phyloP scores from a whole-genome alignment of 1,140 invertebrate genomes.

The Drosophila littoralis region DNA sequence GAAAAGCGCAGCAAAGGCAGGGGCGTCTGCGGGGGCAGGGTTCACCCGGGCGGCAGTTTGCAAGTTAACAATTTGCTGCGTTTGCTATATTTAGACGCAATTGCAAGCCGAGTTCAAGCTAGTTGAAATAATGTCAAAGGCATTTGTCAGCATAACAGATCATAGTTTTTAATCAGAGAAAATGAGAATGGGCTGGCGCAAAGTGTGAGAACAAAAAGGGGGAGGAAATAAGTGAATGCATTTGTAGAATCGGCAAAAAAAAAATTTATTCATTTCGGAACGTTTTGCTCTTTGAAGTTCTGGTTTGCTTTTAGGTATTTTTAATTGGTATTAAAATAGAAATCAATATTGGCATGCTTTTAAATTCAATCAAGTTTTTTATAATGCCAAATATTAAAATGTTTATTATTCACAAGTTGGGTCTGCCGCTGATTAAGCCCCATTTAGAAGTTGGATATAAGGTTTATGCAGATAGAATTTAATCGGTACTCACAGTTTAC shows the following conservation, averaged over 20 bases:
- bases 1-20: background rate
- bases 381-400: background rate
- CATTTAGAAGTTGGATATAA: background rate
- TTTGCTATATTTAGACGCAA: constrained; percentile 3
- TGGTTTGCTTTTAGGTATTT: no score
- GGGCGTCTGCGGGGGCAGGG: no score
- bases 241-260: background rate
- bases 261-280: no score
- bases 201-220: background rate
- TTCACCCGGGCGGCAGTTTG: background rate
- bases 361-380: background rate
- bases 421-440: background rate
- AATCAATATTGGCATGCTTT: no score
- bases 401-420: background rate
- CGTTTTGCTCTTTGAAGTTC: no score
- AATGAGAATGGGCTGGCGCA: no score
- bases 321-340: no score
- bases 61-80: constrained; percentile 1
- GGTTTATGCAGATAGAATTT: background rate
- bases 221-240: background rate
- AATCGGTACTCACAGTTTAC: constrained; percentile 93
- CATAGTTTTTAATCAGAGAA: background rate
- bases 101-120: constrained; percentile 12
- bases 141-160: constrained; percentile 17
- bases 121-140: constrained; percentile 15